Evolutionary conservation across 2,888 invertebrate species (phyloP).

Genomic region (Punctoribates punctum): DNA sequence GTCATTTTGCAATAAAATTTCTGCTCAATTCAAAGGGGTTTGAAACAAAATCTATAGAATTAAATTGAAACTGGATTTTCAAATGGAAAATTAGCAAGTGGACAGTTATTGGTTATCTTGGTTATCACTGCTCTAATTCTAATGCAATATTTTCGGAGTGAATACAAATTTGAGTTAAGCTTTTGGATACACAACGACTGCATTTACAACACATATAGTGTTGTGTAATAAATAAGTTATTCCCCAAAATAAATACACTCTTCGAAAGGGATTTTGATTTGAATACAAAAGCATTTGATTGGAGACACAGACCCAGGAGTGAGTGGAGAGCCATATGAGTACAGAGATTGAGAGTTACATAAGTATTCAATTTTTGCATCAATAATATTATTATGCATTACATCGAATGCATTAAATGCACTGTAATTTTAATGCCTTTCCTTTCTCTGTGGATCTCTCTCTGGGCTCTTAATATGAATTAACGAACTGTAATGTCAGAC

Average conservation of each 20-base stretch:
- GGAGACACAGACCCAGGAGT: too few species aligned
- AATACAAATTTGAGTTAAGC: neutral
- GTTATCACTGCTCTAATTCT: too few species aligned
- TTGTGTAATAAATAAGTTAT: constrained; percentile 1
- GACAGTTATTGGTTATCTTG: too few species aligned
- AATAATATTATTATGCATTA: neutral
- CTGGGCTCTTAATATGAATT: constrained; percentile 10
- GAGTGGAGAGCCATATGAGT: too few species aligned
- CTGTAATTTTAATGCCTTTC: neutral
- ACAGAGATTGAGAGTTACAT: neutral
- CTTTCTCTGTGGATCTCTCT: neutral
- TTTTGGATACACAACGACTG: neutral
- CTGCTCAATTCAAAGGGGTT: too few species aligned
- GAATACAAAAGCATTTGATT: too few species aligned
- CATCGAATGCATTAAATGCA: neutral
- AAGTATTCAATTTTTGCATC: constrained; percentile 7
- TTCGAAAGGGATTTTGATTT: neutral
- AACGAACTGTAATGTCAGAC: constrained; percentile 15
- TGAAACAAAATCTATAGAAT: too few species aligned
- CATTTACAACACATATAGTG: neutral
- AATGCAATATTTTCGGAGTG: too few species aligned
- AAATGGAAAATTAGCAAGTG: too few species aligned
- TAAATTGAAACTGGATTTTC: too few species aligned
- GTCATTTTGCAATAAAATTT: too few species aligned
- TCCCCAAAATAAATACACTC: constrained; percentile 2